Evolutionary conservation across 2,113 vertebrate species (phyloP).

Genomic region (Onychorhynchus coronatus): DNA sequence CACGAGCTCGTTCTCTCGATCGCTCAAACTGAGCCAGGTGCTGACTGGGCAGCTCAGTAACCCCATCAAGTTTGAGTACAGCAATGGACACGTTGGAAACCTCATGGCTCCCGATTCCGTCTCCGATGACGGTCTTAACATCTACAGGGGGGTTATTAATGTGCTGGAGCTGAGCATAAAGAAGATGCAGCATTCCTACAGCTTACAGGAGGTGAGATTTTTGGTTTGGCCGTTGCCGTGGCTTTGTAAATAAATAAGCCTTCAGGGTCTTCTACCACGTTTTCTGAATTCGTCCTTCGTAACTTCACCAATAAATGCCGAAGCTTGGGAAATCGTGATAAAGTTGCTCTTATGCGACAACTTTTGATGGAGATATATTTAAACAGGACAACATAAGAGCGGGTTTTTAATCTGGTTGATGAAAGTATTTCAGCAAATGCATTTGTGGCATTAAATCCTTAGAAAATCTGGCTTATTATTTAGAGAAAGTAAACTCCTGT

Average conservation of each 20-base stretch:
- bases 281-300: not conserved
- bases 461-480: not conserved
- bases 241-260: not conserved
- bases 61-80: conserved; percentile 65
- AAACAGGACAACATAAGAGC: not conserved
- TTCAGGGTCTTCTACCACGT: not conserved
- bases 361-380: not conserved
- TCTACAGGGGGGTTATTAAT: conserved; percentile 62
- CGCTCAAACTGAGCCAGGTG: conserved; percentile 42
- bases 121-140: conserved; percentile 44
- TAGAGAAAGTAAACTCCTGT: not conserved
- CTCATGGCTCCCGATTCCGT: conserved; percentile 29
- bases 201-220: conserved; percentile 67
- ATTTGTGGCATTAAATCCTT: not conserved
- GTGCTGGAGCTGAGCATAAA: conserved; percentile 56
- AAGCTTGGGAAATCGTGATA: not conserved
- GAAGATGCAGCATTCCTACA: conserved; percentile 57
- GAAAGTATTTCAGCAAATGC: not conserved
- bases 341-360: not conserved
- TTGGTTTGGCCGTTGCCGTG: not conserved
- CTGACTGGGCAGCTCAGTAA: conserved; percentile 31
- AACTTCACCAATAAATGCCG: not conserved
- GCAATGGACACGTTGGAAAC: conserved; percentile 45
- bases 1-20: not conserved
- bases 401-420: not conserved